Percentiles rank a stretch among this genome's conserved stretches.
Evolutionary conservation across 2,797 vertebrate species (phyloP).

Genomic region (Ctenochaetus hawaiiensis): DNA sequence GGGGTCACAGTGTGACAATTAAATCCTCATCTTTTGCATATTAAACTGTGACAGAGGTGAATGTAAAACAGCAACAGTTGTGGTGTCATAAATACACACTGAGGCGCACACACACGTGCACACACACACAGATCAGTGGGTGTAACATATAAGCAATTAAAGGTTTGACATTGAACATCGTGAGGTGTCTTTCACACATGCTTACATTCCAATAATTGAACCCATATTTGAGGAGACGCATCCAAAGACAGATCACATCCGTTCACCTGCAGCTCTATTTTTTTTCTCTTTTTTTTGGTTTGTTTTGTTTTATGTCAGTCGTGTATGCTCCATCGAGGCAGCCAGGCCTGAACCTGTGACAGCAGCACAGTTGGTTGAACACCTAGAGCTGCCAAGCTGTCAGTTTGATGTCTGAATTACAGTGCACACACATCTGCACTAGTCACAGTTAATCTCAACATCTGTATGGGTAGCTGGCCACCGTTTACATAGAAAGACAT

Average conservation of each 20-base stretch:
- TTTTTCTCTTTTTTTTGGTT: slow-evolving; percentile 6
- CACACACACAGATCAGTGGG: slow-evolving; percentile 34
- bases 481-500: slow-evolving; percentile 32
- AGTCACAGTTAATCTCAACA: slow-evolving; percentile 64
- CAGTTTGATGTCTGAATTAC: slow-evolving; percentile 79
- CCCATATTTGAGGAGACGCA: slow-evolving; percentile 47
- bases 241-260: slow-evolving; percentile 56
- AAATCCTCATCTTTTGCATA: slow-evolving; percentile 50
- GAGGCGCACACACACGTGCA: slow-evolving; percentile 5
- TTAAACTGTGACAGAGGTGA: slow-evolving; percentile 51
- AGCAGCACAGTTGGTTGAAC: slow-evolving; percentile 75
- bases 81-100: slow-evolving; percentile 15
- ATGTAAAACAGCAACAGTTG: slow-evolving; percentile 36
- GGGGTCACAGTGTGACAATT: slow-evolving; percentile 55
- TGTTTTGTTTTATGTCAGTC: slow-evolving; percentile 25
- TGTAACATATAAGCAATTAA: slow-evolving; percentile 69
- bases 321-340: slow-evolving; percentile 53
- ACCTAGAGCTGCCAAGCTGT: slow-evolving; percentile 69
- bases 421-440: slow-evolving; percentile 62
- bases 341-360: slow-evolving; percentile 75
- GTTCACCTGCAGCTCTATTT: slow-evolving; percentile 32
- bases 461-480: slow-evolving; percentile 44
- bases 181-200: slow-evolving; percentile 67
- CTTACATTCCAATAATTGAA: slow-evolving; percentile 65
- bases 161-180: slow-evolving; percentile 64